Evolutionary conservation across 1,140 invertebrate genomes (phyloP), one percentile per base, ranked within the genome.

Genomic region (Pogonus chalceus): DNA sequence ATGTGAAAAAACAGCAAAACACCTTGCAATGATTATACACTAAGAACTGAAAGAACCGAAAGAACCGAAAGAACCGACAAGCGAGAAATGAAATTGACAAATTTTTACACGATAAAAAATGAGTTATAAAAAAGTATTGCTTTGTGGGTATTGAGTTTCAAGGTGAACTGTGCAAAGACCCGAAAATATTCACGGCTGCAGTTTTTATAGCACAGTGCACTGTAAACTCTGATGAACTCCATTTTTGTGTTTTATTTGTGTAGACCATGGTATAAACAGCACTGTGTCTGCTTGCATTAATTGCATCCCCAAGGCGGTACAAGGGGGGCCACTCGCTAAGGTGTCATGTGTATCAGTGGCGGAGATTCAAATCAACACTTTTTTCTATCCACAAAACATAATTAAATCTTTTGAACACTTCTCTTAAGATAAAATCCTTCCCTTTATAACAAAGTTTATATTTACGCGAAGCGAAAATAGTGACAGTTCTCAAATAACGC

Each of bases 231-330:
- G 58, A 62, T 62, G 60, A 62, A 60, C 58, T 51, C 23, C 20
- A 57, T 60, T 62, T 62, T 62, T 21, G 52, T 58, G 35, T 55
- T 62, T 62, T 62, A 58, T 55, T 57, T 62, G 56, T 56, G 56
- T 53, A 58, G 58, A 59, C 58, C n/a, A n/a, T n/a, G n/a, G 26
- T 31, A 31, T 31, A 31, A 4, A 31, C 26, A 31, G 37, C 26
- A 62, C 60, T 54, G 50, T 35, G 60, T 62, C 60, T 62, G 60
- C 58, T 60, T 62, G 60, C 56, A 62, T 62, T 62, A 62, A 62
- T 62, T 62, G 60, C 60, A 60, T 58, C 58, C 60, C 56, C 51
- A 49, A 58, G 60, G 57, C 56, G 20, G 50, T 31, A 51, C 55
- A 52, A 37, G 37, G 48, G 2, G 1, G 10, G 53, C 37, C 52